Conservation (phyloP, 1,140 invertebrate genomes). For the Venustaconcha ellipsiformis region DNA sequence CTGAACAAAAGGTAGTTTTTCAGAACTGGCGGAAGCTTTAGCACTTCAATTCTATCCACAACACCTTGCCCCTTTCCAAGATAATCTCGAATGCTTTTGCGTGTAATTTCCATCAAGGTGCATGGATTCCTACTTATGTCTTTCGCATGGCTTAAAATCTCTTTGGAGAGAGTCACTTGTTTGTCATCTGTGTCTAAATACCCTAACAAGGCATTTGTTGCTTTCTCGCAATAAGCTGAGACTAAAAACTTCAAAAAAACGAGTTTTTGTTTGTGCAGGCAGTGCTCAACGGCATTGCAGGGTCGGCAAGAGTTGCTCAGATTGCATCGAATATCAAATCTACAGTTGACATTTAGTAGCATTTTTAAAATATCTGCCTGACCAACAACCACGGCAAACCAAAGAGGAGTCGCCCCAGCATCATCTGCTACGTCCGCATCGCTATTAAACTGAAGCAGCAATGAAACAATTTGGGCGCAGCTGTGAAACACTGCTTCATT, state of each 20-base stretch:
- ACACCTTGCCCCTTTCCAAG: constrained; percentile 31
- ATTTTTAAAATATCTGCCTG: constrained; percentile 50
- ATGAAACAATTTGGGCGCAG: constrained; percentile 45
- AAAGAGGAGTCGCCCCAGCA: constrained; percentile 55
- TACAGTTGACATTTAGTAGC: constrained; percentile 48
- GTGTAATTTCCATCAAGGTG: constrained; percentile 47
- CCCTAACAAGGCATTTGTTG: constrained; percentile 40
- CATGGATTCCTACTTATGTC: constrained; percentile 35
- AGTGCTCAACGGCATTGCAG: constrained; percentile 53
- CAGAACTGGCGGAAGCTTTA: constrained; percentile 51
- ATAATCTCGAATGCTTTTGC: constrained; percentile 36
- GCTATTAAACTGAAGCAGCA: constrained; percentile 51
- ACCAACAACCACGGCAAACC: constrained; percentile 56
- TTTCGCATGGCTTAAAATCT: constrained; percentile 24
- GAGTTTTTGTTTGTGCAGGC: constrained; percentile 50
- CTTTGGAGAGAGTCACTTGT: constrained; percentile 25
- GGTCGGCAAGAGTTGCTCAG: constrained; percentile 47
- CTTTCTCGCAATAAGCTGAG: constrained; percentile 51
- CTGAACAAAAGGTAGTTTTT: constrained; percentile 48
- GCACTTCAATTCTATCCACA: constrained; percentile 33
- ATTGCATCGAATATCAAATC: constrained; percentile 46
- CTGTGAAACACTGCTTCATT: constrained; percentile 60
- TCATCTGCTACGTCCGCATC: constrained; percentile 56
- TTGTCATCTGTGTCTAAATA: constrained; percentile 14
- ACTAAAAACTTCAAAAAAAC: constrained; percentile 50